Conservation (phyloP, 2,888 invertebrate species). For the Andrena praecox region DNA sequence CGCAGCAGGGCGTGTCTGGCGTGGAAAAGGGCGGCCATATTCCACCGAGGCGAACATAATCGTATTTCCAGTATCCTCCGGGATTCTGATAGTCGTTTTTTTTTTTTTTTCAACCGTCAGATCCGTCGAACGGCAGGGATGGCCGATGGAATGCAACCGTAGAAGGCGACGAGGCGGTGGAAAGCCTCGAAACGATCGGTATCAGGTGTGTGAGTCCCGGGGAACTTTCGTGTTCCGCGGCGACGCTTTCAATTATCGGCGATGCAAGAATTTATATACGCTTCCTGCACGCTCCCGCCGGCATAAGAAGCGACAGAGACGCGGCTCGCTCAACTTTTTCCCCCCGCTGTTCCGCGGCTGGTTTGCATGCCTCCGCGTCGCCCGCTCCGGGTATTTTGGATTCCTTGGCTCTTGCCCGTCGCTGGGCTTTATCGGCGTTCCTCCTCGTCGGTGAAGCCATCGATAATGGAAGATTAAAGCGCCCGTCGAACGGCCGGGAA, state of each 20-base stretch:
- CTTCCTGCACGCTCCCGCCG: neutral
- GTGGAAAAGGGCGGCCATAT: neutral
- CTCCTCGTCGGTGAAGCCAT: neutral
- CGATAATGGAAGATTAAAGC: neutral
- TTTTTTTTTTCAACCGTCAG: neutral
- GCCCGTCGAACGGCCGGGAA: neutral
- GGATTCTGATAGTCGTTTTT: constrained; percentile 22
- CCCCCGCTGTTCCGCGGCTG: neutral
- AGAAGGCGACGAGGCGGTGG: constrained; percentile 25
- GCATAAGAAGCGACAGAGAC: neutral
- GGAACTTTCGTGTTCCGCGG: constrained; percentile 23
- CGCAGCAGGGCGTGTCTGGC: constrained; percentile 11
- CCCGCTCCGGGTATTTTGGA: neutral
- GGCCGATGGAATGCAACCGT: constrained; percentile 43
- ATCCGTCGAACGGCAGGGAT: too few species aligned
- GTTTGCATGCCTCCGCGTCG: constrained; percentile 18
- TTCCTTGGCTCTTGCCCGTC: neutral
- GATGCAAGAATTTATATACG: constrained; percentile 31
- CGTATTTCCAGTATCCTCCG: constrained; percentile 45
- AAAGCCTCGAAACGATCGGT: constrained; percentile 50
- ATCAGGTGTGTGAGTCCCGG: constrained; percentile 49
- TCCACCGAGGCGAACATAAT: constrained; percentile 35
- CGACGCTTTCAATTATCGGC: constrained; percentile 49
- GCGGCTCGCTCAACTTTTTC: neutral
- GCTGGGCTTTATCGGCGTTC: constrained; percentile 3